These are phyloP conservation scores for Micromussa lordhowensis DNA, from an alignment of 92 coral and sea anemone species.

Conservation along the genomic window DNA sequence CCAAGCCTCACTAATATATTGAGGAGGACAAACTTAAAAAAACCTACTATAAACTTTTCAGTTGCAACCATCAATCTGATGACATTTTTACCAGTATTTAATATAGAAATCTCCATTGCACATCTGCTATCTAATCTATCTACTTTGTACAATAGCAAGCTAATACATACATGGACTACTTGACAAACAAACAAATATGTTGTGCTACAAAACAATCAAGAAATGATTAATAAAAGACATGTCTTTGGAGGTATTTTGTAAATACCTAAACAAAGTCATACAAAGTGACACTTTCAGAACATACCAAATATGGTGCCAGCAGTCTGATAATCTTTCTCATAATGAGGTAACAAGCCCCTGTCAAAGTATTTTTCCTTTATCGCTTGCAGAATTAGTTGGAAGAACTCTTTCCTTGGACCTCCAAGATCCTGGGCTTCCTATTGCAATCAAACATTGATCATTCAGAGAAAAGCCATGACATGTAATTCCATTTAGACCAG, in stretches of 20 bases:
- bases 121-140: background rate
- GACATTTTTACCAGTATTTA: conserved; percentile 1
- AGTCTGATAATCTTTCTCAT: conserved; percentile 40
- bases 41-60: conserved; percentile 1
- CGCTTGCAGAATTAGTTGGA: conserved; percentile 38
- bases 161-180: background rate
- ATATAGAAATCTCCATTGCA: background rate
- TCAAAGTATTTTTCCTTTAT: conserved; percentile 58
- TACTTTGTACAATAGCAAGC: conserved; percentile 9
- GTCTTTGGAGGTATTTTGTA: background rate
- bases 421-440: conserved; percentile 49
- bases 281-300: conserved; percentile 24
- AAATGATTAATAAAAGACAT: conserved; percentile 1
- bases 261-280: conserved; percentile 1
- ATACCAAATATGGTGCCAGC: conserved; percentile 57
- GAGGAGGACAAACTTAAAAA: conserved; percentile 8
- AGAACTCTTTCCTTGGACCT: conserved; percentile 62
- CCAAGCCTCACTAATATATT: background rate
- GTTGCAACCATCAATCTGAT: conserved; percentile 6
- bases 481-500: background rate
- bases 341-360: conserved; percentile 29
- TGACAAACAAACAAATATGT: background rate
- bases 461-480: conserved; percentile 15
- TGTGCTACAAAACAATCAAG: conserved; percentile 3
- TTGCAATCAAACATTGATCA: conserved; percentile 8